Percentiles rank a stretch among this genome's conserved stretches.
Evolutionary conservation across 2,888 invertebrate genomes (phyloP).

Genomic region (Acrobasis consociella): DNA sequence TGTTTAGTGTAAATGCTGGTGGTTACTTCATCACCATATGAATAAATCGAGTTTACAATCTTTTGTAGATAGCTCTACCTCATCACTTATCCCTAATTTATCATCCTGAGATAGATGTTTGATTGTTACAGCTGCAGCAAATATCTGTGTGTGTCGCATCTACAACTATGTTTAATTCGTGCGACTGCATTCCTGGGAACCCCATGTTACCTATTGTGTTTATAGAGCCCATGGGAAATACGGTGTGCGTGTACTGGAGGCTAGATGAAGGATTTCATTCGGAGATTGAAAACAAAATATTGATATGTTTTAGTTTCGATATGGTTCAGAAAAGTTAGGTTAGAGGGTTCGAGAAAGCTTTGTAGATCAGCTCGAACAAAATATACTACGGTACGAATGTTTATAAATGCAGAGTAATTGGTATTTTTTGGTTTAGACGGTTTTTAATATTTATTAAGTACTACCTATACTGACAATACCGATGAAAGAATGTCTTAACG

Average conservation of each 20-base stretch:
- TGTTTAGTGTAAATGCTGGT: too few species aligned
- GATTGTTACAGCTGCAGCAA: background rate
- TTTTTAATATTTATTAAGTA: too few species aligned
- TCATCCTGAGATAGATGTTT: background rate
- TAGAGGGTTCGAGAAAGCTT: background rate
- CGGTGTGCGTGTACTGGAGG: constrained; percentile 31
- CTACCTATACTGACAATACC: too few species aligned
- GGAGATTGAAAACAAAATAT: constrained; percentile 12
- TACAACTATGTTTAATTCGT: background rate
- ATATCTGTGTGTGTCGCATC: background rate
- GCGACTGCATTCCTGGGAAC: constrained; percentile 37
- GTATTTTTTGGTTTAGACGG: too few species aligned
- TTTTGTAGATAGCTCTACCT: too few species aligned
- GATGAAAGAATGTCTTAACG: too few species aligned
- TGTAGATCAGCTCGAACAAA: background rate
- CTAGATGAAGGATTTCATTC: constrained; percentile 10
- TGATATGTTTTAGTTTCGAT: background rate
- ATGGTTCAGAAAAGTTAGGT: background rate
- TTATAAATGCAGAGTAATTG: too few species aligned
- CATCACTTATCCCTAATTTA: too few species aligned
- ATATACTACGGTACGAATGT: too few species aligned
- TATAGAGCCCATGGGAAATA: constrained; percentile 63
- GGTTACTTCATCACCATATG: too few species aligned
- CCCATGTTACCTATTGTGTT: constrained; percentile 43
- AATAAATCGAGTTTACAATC: too few species aligned